Conservation (phyloP, 1,140 invertebrate species). For the Pararge aegeria region DNA sequence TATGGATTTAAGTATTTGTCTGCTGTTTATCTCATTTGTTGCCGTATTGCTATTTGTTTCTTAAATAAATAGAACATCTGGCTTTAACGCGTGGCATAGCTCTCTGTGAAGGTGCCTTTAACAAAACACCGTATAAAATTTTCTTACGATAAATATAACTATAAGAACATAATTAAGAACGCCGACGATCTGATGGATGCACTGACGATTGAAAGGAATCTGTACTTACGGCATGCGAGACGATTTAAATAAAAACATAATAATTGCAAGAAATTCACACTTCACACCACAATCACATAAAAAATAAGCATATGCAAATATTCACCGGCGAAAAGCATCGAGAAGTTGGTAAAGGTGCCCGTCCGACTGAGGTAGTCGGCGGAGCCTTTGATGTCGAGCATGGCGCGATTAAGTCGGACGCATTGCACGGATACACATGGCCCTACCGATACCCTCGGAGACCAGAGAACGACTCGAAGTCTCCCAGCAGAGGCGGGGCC, state of each 20-base stretch:
- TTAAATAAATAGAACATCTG: no score
- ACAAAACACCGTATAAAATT: no score
- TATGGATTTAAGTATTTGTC: no score
- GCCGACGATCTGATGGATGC: not conserved
- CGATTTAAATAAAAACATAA: not conserved
- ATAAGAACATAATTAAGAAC: not conserved
- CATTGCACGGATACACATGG: slow-evolving; percentile 43
- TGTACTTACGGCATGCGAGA: not conserved
- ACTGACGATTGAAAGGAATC: not conserved
- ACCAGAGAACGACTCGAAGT: slow-evolving; percentile 2
- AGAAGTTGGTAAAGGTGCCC: slow-evolving; percentile 86
- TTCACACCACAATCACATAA: slow-evolving; percentile 49
- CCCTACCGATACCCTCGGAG: slow-evolving; percentile 36
- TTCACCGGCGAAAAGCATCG: slow-evolving; percentile 86
- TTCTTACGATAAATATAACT: no score
- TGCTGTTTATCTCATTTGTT: no score
- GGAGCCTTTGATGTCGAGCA: slow-evolving; percentile 86
- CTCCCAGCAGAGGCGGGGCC: slow-evolving; percentile 31
- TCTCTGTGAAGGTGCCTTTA: no score
- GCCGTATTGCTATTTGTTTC: no score
- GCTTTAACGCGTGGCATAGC: no score
- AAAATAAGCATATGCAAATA: slow-evolving; percentile 43
- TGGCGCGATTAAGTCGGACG: slow-evolving; percentile 53
- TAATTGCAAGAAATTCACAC: slow-evolving; percentile 25
- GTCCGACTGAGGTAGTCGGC: slow-evolving; percentile 86